A percentile compares a stretch with the other conserved stretches of the same genome.
Evolutionary conservation across 2,888 invertebrate genomes (phyloP).

Genomic region (Vannuccia rotundouncinata): DNA sequence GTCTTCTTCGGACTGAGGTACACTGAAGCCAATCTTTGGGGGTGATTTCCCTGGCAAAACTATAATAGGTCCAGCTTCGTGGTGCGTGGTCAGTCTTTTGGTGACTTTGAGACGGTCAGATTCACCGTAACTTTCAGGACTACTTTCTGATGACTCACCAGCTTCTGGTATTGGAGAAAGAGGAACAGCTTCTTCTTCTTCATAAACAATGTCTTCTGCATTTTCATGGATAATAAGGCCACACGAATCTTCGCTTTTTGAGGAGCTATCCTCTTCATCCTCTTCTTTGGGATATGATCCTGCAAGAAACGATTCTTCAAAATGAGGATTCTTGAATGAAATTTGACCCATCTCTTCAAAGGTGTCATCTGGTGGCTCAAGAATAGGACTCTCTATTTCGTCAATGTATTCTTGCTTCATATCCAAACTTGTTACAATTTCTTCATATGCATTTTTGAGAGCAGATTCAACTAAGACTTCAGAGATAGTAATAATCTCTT

Average conservation of each 20-base stretch:
- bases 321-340: background rate
- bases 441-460: background rate
- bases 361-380: background rate
- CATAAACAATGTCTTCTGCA: conserved; percentile 2
- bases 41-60: background rate
- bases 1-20: background rate
- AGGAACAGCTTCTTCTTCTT: background rate
- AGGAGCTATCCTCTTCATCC: background rate
- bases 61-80: background rate
- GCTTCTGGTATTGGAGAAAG: conserved; percentile 11
- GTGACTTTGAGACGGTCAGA: background rate
- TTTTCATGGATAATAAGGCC: background rate
- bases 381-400: background rate
- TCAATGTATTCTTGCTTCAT: background rate
- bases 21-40: background rate
- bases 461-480: background rate
- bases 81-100: background rate
- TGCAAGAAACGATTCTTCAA: conserved; percentile 3
- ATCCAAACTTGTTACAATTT: background rate
- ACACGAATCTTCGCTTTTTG: conserved; percentile 3
- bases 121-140: conserved; percentile 25
- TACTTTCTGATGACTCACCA: conserved; percentile 25
- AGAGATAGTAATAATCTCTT: background rate
- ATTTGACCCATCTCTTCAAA: background rate
- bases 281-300: conserved; percentile 12